Conservation (phyloP, 2,113 vertebrate genomes). For the Silurus asotus region DNA sequence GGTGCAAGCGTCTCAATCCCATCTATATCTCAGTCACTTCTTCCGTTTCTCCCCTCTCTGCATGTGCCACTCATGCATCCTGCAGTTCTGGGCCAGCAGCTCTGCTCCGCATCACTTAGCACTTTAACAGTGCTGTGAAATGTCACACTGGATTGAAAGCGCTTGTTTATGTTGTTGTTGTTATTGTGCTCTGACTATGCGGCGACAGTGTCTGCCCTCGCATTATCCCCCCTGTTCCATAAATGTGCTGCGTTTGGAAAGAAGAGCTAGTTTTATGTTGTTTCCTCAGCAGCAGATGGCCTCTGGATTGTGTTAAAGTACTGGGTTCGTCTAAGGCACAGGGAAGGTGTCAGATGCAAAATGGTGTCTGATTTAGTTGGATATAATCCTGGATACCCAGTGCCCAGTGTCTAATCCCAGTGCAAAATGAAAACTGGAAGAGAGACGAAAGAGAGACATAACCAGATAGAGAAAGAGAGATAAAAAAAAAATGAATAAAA, state of each 20-base stretch:
- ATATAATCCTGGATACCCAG: slow-evolving; percentile 13
- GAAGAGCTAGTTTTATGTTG: background rate
- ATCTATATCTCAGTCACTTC: background rate
- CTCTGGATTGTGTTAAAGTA: slow-evolving; percentile 31
- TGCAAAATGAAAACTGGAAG: background rate
- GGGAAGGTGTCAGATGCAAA: slow-evolving; percentile 20
- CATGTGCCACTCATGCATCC: slow-evolving; percentile 13
- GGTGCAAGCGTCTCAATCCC: slow-evolving; percentile 50
- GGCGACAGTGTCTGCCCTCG: slow-evolving; percentile 1
- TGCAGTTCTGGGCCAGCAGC: slow-evolving; percentile 24
- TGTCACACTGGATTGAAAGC: slow-evolving; percentile 19
- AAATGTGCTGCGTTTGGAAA: background rate
- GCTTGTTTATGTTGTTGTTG: slow-evolving; percentile 31
- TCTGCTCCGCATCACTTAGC: slow-evolving; percentile 25
- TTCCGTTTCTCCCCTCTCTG: slow-evolving; percentile 10
- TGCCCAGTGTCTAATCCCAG: background rate
- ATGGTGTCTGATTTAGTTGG: slow-evolving; percentile 4
- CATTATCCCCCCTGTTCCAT: background rate
- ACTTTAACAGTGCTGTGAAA: slow-evolving; percentile 17
- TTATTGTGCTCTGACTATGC: slow-evolving; percentile 11
- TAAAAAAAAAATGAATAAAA: background rate
- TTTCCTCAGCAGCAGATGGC: slow-evolving; percentile 15
- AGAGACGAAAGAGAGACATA: background rate
- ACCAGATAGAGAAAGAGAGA: background rate
- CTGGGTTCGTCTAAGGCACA: background rate